Evolutionary conservation across 1,140 invertebrate species (phyloP).

Genomic region (Hylaeus anthracinus): DNA sequence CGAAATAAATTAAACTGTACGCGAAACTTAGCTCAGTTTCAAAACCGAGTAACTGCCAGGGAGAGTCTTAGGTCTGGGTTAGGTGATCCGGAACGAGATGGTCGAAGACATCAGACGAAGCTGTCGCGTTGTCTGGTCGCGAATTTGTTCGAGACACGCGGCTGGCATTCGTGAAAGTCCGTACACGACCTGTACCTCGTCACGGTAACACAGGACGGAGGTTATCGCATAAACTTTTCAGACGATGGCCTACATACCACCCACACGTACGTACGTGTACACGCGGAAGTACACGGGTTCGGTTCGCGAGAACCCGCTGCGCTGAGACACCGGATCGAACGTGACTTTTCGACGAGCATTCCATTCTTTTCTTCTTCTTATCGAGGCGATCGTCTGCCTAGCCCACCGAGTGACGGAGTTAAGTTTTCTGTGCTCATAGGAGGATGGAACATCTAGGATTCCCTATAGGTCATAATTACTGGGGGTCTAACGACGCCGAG

Average conservation of each 20-base stretch:
- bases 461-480: too few relatives aligned
- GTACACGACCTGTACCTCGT: neutral
- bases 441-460: too few relatives aligned
- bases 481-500: too few relatives aligned
- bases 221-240: slow-evolving; percentile 70
- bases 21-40: too few relatives aligned
- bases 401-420: too few relatives aligned
- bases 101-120: neutral
- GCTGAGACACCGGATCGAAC: slow-evolving; percentile 35
- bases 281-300: slow-evolving; percentile 28
- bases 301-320: slow-evolving; percentile 25
- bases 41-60: too few relatives aligned
- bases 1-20: too few relatives aligned
- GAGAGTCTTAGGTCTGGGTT: too few relatives aligned
- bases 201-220: slow-evolving; percentile 33
- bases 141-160: slow-evolving; percentile 21
- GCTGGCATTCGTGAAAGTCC: neutral
- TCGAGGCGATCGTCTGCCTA: too few relatives aligned
- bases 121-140: neutral
- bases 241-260: slow-evolving; percentile 67
- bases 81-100: too few relatives aligned
- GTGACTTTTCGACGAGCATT: slow-evolving; percentile 46
- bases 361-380: neutral
- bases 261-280: slow-evolving; percentile 22
- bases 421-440: too few relatives aligned